Evolutionary conservation across 2,797 vertebrate genomes (phyloP).

Genomic region (Falco novaeseelandiae): DNA sequence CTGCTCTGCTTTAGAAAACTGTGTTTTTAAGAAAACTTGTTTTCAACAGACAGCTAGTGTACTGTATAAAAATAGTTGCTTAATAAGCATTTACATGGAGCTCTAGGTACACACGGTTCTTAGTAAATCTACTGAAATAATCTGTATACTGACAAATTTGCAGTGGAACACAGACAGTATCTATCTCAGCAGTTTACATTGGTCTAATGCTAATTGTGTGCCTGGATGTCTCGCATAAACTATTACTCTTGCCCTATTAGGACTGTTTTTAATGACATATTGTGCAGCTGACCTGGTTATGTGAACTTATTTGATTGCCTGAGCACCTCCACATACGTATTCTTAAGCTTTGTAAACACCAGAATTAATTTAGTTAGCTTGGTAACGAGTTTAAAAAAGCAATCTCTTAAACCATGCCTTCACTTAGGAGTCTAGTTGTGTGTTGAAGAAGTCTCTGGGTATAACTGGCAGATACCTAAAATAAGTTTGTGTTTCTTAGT

Average conservation of each 20-base stretch:
- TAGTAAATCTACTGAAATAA: not conserved
- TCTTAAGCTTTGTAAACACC: not conserved
- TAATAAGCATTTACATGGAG: not conserved
- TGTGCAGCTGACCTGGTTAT: not conserved
- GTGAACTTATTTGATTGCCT: not conserved
- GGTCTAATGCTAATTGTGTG: not conserved
- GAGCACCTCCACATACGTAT: not conserved
- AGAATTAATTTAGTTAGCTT: not conserved
- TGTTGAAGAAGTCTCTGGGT: not conserved
- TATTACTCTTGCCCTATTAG: not conserved
- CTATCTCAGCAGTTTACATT: not conserved
- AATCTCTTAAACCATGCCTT: not conserved
- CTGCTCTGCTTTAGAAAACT: constrained; percentile 8
- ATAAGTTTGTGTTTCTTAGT: not conserved
- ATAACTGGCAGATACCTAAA: not conserved
- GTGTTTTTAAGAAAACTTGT: constrained; percentile 2
- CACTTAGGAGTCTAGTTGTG: not conserved
- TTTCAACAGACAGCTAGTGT: constrained; percentile 4
- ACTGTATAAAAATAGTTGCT: constrained; percentile 41
- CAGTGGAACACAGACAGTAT: not conserved
- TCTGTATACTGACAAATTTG: not conserved
- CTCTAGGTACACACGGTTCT: not conserved
- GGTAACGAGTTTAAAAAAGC: not conserved
- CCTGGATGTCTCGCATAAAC: not conserved
- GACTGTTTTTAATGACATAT: not conserved